These are phyloP conservation scores for Calameuta idolon DNA, from an alignment of 2,888 invertebrate genomes.

Conservation along the genomic window DNA sequence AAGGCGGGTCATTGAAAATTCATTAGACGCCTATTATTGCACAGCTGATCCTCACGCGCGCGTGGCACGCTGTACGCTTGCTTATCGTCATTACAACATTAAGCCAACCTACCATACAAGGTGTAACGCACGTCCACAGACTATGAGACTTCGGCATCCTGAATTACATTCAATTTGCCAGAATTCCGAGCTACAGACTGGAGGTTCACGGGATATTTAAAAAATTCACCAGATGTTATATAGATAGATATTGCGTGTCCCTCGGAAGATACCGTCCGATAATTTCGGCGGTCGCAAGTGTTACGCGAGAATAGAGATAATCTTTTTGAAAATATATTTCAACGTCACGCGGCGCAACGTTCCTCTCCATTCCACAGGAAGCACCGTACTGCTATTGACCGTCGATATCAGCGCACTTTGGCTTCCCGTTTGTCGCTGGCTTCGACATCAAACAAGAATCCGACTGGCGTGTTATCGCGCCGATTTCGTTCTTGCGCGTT, in stretches of 20 bases:
- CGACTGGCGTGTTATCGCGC: neutral
- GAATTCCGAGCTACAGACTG: neutral
- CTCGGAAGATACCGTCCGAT: neutral
- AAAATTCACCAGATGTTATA: neutral
- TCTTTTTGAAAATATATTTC: neutral
- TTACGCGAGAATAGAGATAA: neutral
- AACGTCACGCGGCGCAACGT: neutral
- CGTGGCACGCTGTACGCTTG: neutral
- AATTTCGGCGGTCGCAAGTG: neutral
- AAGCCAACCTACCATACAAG: slow-evolving; percentile 33
- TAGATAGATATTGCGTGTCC: neutral
- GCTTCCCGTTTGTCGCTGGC: neutral
- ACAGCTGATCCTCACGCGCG: neutral
- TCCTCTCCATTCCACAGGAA: neutral
- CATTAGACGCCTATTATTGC: neutral
- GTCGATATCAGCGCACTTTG: neutral
- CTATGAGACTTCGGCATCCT: slow-evolving; percentile 18
- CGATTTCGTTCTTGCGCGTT: neutral
- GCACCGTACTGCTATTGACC: neutral
- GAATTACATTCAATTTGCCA: neutral
- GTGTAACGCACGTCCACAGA: slow-evolving; percentile 28
- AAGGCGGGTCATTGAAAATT: neutral
- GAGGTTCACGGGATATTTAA: neutral
- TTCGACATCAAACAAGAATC: neutral
- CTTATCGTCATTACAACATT: neutral